Base-by-base conservation (phyloP, 2,113 vertebrate genomes). In the Apodemus speciosus region DNA sequence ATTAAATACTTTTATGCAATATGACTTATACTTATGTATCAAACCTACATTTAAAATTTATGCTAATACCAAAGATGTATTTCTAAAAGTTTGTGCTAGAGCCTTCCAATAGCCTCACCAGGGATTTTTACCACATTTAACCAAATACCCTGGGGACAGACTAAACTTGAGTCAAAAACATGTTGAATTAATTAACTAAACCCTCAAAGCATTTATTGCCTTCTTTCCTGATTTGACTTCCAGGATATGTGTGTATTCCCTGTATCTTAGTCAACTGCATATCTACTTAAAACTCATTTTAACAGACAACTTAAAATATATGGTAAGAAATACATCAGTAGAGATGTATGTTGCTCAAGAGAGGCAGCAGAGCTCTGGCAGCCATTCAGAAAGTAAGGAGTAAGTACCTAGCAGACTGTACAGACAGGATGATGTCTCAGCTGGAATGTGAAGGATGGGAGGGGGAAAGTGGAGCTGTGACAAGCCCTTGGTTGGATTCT, bases 31-130 rank as follows among this genome's bases (percentile, higher is more conserved):
- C 73, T 89, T 95, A 86, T 84, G 23, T 40, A 77, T 81, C 72
- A 88, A 81, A 49, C 3, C 53, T 94, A 91, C 18, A 79, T 40
- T 83, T 85, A 94, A 92, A 93, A 46, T 91, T 84, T 8, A 91
- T 3, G 27, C 5, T 73, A 89, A 93, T 87, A 94, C 6, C 7
- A 89, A 92, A 93, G 25, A 64, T 62, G 2, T 27, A 68, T 51
- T 89, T 84, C 95, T 71, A 89, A 60, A 94, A 94, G 40, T 80
- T 92, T 75, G 77, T 43, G 38, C 43, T 56, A 1, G 6, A 77
- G 4, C 0, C 60, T 92, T 94, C 64, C 21, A 76, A 56, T 89
- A 72, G 20, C 20, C 15, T 64, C 21, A n/a, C 80, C 38, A 79
- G 69, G 30, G 5, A 68, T 81, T 53, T 83, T 68, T n/a, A 89